Evolutionary conservation across 2,113 vertebrate species (phyloP).

Genomic region (Scalopus aquaticus): DNA sequence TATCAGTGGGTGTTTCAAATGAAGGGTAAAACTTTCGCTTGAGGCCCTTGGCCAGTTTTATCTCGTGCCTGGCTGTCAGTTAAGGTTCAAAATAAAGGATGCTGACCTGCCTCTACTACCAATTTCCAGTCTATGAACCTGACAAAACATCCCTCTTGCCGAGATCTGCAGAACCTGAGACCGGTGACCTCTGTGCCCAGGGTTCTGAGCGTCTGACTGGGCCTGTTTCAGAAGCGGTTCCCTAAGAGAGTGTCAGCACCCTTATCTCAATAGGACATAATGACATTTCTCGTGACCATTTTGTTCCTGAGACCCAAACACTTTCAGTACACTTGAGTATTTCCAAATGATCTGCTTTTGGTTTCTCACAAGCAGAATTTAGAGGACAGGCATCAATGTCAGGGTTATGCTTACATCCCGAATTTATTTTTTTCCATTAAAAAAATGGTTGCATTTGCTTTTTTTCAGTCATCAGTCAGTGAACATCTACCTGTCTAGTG

Average conservation of each 20-base stretch:
- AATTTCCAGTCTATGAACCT: neutral
- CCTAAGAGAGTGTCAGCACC: neutral
- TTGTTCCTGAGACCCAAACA: constrained; percentile 22
- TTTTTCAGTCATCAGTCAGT: neutral
- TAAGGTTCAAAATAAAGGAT: neutral
- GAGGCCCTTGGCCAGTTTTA: neutral
- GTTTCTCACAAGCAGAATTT: constrained; percentile 30
- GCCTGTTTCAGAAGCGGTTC: neutral
- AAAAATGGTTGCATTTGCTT: constrained; percentile 46
- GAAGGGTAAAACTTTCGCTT: neutral
- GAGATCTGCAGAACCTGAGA: neutral
- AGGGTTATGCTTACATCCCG: neutral
- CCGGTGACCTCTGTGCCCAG: neutral
- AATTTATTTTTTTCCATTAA: constrained; percentile 44
- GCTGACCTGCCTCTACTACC: neutral
- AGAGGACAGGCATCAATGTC: constrained; percentile 34
- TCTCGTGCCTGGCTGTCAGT: neutral
- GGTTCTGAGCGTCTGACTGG: neutral
- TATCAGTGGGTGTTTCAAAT: neutral
- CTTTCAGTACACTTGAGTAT: neutral
- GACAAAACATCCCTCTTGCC: neutral
- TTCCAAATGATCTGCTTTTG: constrained; percentile 46
- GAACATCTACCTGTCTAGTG: constrained; percentile 8
- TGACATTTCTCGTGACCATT: constrained; percentile 19
- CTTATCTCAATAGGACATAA: neutral